Evolutionary conservation across 2,888 invertebrate genomes (phyloP), one percentile per base, ranked within the genome.

Genomic region (Euphydryas editha): DNA sequence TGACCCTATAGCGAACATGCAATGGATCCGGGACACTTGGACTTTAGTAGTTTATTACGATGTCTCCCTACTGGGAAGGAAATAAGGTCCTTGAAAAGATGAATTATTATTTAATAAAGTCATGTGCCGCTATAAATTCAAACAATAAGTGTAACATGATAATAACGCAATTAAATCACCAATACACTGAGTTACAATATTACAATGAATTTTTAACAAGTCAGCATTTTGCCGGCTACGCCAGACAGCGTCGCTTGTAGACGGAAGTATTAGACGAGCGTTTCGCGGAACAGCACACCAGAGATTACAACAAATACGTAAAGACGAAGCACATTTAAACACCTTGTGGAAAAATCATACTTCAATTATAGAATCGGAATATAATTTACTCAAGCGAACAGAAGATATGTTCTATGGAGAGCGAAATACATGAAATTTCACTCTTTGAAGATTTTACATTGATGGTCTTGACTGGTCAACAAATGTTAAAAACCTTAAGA

Each of bases 401-500:
- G 47, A 47, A 17, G 8, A 17, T 15, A 39, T 13, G 8, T 13
- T 39, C 10, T 39, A 39, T 39, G 13, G 2, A 10, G 8, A 39
- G 24, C 24, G 24, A 13, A 39, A 7, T 39, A 13, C 2, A 13
- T 39, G 39, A 39, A 39, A 39, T 39, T 24, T 24, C 24, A 13
- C 39, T 39, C 39, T 10, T 8, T 2, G 39, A 13, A 39, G 39
- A 10, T 39, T 10, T 39, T 39, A 39, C 13, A 10, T 10, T 10
- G 13, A 39, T 10, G 10, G 13, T 13, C 39, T 24, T 24, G 24
- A 24, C 24, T 24, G 24, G 4, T 24, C 24, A 24, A 24, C 24
- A 24, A 24, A 39, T 39, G 39, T 13, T 39, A 13, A 39, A 39
- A 13, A 39, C 10, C 2, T 13, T 39, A 75, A 39, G 2, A 39